Conservation (phyloP, 2,888 invertebrate genomes). For the Drosophila mayaguana region DNA sequence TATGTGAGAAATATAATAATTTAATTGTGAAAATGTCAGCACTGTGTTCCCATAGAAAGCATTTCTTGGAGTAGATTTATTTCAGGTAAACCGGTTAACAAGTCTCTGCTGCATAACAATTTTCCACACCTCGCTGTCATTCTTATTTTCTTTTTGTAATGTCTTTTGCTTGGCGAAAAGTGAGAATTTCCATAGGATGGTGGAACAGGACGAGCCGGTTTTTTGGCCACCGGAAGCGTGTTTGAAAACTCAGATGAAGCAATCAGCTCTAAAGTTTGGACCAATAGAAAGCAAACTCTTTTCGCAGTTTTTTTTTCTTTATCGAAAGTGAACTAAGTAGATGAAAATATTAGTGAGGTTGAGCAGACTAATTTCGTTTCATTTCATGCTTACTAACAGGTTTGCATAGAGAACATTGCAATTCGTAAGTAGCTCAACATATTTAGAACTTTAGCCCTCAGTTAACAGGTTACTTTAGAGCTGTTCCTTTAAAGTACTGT, state of each 20-base stretch:
- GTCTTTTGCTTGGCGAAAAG: constrained; percentile 63
- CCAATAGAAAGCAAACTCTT: constrained; percentile 55
- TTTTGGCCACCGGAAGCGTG: constrained; percentile 47
- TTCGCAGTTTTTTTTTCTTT: constrained; percentile 1
- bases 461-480: background rate
- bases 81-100: constrained; percentile 47
- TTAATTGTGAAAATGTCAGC: constrained; percentile 8
- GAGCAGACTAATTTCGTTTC: background rate
- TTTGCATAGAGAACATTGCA: background rate
- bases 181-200: constrained; percentile 75
- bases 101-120: constrained; percentile 36
- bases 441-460: background rate
- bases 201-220: constrained; percentile 77
- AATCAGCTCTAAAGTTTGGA: constrained; percentile 41
- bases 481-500: background rate
- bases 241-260: constrained; percentile 41
- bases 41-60: constrained; percentile 18
- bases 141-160: constrained; percentile 39
- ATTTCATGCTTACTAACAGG: background rate
- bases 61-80: constrained; percentile 9
- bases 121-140: constrained; percentile 44
- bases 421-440: background rate
- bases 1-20: constrained; percentile 15
- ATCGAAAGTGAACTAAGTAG: constrained; percentile 61
- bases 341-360: constrained; percentile 1